phyloP scores from a whole-genome alignment of 2,888 invertebrate genomes.

The Cosmia pyralina region DNA sequence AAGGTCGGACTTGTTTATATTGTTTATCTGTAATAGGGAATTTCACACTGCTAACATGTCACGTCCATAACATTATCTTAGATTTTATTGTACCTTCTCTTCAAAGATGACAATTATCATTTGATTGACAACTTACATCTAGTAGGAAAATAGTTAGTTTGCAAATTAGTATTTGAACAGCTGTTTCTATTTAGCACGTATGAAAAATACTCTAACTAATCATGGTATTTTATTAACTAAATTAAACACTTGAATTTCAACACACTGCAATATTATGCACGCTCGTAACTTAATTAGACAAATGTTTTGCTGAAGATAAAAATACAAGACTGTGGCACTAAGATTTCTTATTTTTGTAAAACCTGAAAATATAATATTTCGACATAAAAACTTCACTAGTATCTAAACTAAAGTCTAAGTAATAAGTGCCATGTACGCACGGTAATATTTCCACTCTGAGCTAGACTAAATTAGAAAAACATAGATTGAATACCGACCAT shows the following conservation, averaged over 20 bases:
- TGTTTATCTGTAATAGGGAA: conserved; percentile 44
- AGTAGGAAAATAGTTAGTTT: background rate
- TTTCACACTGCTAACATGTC: conserved; percentile 32
- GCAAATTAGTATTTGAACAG: background rate
- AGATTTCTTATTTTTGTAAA: too few species aligned
- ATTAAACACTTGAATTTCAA: background rate
- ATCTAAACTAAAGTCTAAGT: too few species aligned
- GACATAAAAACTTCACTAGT: too few species aligned
- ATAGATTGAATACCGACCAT: background rate
- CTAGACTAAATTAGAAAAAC: conserved; percentile 6
- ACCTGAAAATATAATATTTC: too few species aligned
- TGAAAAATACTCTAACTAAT: background rate
- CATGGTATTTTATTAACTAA: background rate
- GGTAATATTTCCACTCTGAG: background rate
- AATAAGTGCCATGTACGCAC: too few species aligned
- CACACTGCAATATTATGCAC: background rate
- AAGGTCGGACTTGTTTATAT: conserved; percentile 62
- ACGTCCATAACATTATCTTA: conserved; percentile 11
- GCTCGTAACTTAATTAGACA: too few species aligned
- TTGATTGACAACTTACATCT: conserved; percentile 10
- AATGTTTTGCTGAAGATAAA: too few species aligned
- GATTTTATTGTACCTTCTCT: conserved; percentile 5
- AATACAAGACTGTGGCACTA: too few species aligned
- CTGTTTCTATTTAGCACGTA: background rate
- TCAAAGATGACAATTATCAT: background rate